Base-by-base conservation (phyloP, 2,113 vertebrate species). In the Larimichthys polyactis region DNA sequence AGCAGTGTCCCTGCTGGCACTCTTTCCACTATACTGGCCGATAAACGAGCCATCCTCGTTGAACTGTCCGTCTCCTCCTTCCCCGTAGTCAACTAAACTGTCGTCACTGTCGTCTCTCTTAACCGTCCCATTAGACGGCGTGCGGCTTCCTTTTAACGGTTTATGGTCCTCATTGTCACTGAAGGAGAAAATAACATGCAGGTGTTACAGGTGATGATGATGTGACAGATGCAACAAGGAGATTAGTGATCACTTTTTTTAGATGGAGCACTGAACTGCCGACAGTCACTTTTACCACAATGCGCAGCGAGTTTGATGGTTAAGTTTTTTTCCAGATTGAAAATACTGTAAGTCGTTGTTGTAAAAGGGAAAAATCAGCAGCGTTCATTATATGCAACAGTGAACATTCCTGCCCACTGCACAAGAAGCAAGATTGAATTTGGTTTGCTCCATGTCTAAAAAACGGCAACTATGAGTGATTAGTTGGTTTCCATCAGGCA, bases 21-120 rank as follows among this genome's bases (percentile, higher is more conserved):
- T 98, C 95, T 97, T 98, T 67, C 97, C 97, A 76, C 98, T 99
- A 88, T 99, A 99, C 85, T 99, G 97, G 91, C 98, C 98, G 84
- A 99, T 99, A 95, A 99, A 99, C 29, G 98, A 99, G 90, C 98
- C 98, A 78, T 99, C 98, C 93, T 99, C 98, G 93, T 99, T 99
- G 96, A 99, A 99, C 91, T 99, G 98, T 80, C 97, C 97, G 46
- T 99, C 99, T 89, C 97, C 98, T 69, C 97, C 98, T 93, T 99
- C 98, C 81, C 97, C 97, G 95, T 99, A 99, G 96, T 99, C 97
- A 94, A 99, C 98, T 95, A 99, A 96, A 95, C 98, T 99, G 93
- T 99, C 98, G 84, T 99, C 98, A 83, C 98, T 99, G 88, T 98
- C 97, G 87, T 97, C 97, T 81, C 98, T 96, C 96, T 97, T 98